phyloP scores from a whole-genome alignment of 2,113 vertebrate species.

The Dipodomys ordii region DNA sequence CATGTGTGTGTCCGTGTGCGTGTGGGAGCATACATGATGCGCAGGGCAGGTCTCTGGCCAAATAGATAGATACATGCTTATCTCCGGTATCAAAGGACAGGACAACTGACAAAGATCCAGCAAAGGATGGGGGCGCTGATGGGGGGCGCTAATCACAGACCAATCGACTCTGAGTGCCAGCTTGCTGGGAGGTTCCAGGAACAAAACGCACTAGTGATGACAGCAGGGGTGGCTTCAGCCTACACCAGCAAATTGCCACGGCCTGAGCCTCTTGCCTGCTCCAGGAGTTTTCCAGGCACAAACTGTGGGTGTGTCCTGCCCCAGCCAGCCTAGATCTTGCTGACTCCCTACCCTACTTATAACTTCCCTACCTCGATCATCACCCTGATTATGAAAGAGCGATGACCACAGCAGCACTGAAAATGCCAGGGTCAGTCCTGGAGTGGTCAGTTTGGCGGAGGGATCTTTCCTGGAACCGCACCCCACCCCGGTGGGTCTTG shows the following conservation, averaged over 20 bases:
- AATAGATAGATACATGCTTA: too few relatives aligned
- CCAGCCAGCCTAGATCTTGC: not conserved
- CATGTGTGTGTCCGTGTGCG: too few relatives aligned
- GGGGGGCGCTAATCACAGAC: not conserved
- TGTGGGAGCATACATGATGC: too few relatives aligned
- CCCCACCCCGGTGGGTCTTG: accelerated
- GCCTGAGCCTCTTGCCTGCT: not conserved
- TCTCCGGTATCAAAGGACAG: too few relatives aligned
- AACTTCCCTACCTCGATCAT: conserved; percentile 23
- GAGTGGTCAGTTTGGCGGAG: not conserved
- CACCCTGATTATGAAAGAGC: not conserved
- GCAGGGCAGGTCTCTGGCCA: too few relatives aligned
- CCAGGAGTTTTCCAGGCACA: not conserved
- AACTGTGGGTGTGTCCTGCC: not conserved
- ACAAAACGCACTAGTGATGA: not conserved
- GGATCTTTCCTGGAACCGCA: not conserved
- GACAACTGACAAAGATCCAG: not conserved
- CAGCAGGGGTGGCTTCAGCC: not conserved
- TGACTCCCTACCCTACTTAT: not conserved
- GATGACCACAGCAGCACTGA: not conserved
- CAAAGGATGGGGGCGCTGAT: not conserved
- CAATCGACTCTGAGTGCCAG: conserved; percentile 30
- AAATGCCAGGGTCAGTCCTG: not conserved
- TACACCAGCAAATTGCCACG: not conserved
- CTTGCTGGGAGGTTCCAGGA: conserved; percentile 53